Percentiles rank a stretch among this genome's conserved stretches.
Evolutionary conservation across 1,140 invertebrate species (phyloP).

Genomic region (Zaprionus capensis): DNA sequence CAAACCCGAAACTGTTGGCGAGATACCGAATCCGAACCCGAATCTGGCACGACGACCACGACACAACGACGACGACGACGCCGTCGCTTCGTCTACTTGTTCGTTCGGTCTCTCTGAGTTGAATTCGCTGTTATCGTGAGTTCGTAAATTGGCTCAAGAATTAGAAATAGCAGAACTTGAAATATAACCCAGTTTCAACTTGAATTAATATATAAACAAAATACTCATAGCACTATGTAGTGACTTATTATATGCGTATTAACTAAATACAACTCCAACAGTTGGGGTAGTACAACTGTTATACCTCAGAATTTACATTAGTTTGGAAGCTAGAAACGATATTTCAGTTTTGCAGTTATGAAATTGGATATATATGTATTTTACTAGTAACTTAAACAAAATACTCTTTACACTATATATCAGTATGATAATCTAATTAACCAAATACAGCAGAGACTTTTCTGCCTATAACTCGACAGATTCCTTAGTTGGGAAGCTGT

Average conservation of each 20-base stretch:
- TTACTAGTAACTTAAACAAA: not conserved
- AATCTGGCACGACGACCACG: slow-evolving; percentile 21
- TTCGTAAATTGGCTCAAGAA: slow-evolving; percentile 10
- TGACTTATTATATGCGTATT: not conserved
- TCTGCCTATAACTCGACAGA: not conserved
- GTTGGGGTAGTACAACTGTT: too few relatives aligned
- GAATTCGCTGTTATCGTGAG: slow-evolving; percentile 21
- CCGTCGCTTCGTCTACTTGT: slow-evolving; percentile 14
- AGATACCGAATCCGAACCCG: slow-evolving; percentile 41
- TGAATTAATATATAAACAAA: slow-evolving; percentile 1
- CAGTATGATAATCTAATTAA: not conserved
- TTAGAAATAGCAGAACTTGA: slow-evolving; percentile 5
- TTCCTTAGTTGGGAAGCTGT: not conserved
- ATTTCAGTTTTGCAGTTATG: too few relatives aligned
- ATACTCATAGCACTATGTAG: not conserved
- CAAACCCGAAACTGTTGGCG: slow-evolving; percentile 19
- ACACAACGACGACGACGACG: not conserved
- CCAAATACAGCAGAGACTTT: not conserved
- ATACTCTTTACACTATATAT: not conserved
- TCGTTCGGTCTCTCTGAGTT: slow-evolving; percentile 6
- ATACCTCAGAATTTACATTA: too few relatives aligned
- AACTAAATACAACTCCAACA: not conserved
- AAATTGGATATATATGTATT: too few relatives aligned
- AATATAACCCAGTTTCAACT: not conserved
- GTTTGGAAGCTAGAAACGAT: too few relatives aligned